Evolutionary conservation across 2,113 vertebrate species (phyloP).

Genomic region (Oenanthe melanoleuca): DNA sequence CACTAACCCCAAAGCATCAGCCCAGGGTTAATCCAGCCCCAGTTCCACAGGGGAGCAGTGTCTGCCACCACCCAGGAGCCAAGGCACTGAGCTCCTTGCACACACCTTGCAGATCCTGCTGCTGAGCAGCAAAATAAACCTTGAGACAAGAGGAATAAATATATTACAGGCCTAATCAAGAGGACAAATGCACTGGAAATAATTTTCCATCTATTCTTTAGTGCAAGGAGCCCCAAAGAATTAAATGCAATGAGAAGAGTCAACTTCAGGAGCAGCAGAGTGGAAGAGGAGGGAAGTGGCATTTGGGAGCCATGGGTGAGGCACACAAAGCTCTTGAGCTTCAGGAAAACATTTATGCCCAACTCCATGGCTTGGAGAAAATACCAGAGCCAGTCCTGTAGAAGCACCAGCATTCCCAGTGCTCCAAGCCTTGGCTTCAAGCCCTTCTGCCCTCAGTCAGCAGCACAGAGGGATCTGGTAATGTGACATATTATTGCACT

Average conservation of each 20-base stretch:
- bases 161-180: not conserved
- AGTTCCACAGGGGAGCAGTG: not conserved
- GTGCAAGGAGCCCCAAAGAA: not conserved
- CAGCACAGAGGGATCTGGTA: not conserved
- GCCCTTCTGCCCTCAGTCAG: not conserved
- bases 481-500: accelerated
- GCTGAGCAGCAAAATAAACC: not conserved
- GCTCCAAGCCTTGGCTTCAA: not conserved
- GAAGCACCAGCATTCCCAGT: not conserved
- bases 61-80: not conserved
- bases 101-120: not conserved
- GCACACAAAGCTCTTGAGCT: not conserved
- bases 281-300: not conserved
- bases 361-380: not conserved
- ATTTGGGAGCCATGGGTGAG: not conserved
- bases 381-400: not conserved
- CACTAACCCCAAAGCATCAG: not conserved
- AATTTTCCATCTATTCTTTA: not conserved
- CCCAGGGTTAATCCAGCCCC: not conserved
- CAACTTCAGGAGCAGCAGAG: not conserved
- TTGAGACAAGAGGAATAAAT: not conserved
- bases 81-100: not conserved
- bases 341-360: not conserved
- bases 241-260: not conserved
- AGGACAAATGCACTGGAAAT: not conserved